Percentiles rank a stretch among this genome's conserved stretches.
phyloP scores from a whole-genome alignment of 2,888 invertebrate species.

The Tridacna crocea region DNA sequence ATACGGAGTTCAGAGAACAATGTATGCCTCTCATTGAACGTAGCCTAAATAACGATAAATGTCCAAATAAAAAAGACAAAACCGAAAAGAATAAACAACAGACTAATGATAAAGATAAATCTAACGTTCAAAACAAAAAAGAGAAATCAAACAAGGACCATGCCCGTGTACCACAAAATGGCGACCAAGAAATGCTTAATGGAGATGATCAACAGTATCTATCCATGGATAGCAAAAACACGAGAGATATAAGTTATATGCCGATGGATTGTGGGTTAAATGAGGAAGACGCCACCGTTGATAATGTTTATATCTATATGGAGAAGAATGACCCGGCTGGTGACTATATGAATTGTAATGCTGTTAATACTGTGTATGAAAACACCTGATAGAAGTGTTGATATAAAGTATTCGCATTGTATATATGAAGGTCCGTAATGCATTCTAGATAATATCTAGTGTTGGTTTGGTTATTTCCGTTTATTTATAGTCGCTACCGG shows the following conservation, averaged over 20 bases:
- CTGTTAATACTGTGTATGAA: conserved; percentile 1
- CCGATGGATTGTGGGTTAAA: background rate
- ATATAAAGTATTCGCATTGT: background rate
- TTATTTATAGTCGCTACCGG: too few relatives aligned
- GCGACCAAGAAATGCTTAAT: background rate
- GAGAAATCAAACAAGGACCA: background rate
- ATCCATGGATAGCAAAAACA: background rate
- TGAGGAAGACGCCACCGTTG: background rate
- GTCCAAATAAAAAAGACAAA: background rate
- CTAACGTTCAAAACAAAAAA: background rate
- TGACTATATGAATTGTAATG: conserved; percentile 9
- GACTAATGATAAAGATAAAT: background rate
- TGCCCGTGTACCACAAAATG: background rate
- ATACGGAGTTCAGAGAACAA: background rate
- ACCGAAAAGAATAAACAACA: background rate
- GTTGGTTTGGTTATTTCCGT: too few relatives aligned
- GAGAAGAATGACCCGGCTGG: background rate
- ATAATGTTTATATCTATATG: conserved; percentile 22
- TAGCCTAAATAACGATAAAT: background rate
- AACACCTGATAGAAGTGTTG: background rate
- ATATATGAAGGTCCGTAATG: too few relatives aligned
- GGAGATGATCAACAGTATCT: background rate
- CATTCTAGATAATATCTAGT: too few relatives aligned
- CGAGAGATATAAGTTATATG: background rate
- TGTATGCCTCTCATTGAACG: background rate